Evolutionary conservation across 2,113 vertebrate species (phyloP).

Genomic region (Plectropomus leopardus): DNA sequence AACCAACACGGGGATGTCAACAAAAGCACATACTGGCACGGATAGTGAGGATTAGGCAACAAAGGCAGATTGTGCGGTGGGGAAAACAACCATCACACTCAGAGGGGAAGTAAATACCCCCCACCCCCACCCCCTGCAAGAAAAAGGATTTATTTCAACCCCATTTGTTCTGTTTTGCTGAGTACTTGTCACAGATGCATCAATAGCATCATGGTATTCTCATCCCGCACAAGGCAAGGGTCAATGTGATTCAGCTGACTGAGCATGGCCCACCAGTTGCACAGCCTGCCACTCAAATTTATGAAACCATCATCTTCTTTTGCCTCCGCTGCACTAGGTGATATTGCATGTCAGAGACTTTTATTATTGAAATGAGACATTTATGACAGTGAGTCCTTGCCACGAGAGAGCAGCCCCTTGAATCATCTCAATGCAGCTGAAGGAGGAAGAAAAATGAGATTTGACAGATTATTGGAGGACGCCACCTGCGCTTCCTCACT

Average conservation of each 20-base stretch:
- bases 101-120: too few species aligned
- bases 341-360: slow-evolving; percentile 68
- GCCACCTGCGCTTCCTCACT: slow-evolving; percentile 63
- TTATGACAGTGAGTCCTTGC: slow-evolving; percentile 52
- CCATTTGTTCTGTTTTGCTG: background rate
- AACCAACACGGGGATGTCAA: too few species aligned
- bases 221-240: slow-evolving; percentile 21
- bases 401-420: slow-evolving; percentile 30
- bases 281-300: slow-evolving; percentile 68
- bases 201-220: slow-evolving; percentile 31
- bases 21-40: too few species aligned
- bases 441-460: slow-evolving; percentile 69
- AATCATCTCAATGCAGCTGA: slow-evolving; percentile 35
- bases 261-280: slow-evolving; percentile 52
- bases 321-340: slow-evolving; percentile 24
- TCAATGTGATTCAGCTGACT: slow-evolving; percentile 54
- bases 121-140: too few species aligned
- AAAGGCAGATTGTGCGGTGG: too few species aligned
- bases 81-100: too few species aligned
- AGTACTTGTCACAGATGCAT: slow-evolving; percentile 31
- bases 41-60: too few species aligned
- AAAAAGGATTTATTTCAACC: background rate
- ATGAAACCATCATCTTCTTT: slow-evolving; percentile 52
- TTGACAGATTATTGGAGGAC: slow-evolving; percentile 59
- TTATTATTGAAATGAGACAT: slow-evolving; percentile 82